These are phyloP conservation scores for Cheumatopsyche charites DNA, from an alignment of 1,140 invertebrate genomes.

Conservation along the genomic window DNA sequence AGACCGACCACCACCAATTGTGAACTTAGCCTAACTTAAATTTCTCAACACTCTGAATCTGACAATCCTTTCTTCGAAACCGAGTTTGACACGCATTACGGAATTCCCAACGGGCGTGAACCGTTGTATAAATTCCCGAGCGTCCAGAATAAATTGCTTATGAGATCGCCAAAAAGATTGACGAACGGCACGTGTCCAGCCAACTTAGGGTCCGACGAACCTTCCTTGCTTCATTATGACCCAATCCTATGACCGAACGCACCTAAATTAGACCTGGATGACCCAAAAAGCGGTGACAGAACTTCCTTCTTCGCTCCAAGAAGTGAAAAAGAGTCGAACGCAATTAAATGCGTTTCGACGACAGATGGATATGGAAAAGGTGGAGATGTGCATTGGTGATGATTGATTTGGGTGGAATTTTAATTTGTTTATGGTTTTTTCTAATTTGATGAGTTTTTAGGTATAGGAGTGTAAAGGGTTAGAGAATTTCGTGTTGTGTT, in stretches of 20 bases:
- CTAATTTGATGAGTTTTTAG: too few relatives aligned
- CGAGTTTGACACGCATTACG: not conserved
- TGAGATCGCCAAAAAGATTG: slow-evolving; percentile 16
- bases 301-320: too few relatives aligned
- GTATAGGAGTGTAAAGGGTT: too few relatives aligned
- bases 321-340: too few relatives aligned
- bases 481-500: too few relatives aligned
- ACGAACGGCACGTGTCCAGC: slow-evolving; percentile 1
- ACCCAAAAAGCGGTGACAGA: not conserved
- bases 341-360: not conserved
- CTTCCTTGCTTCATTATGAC: not conserved
- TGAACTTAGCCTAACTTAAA: too few relatives aligned
- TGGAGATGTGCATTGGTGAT: too few relatives aligned
- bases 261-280: slow-evolving; percentile 9
- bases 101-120: not conserved
- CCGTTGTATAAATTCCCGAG: slow-evolving; percentile 1
- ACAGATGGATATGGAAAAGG: not conserved
- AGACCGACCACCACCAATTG: too few relatives aligned
- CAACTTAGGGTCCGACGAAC: not conserved
- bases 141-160: slow-evolving; percentile 7
- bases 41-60: too few relatives aligned
- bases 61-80: not conserved
- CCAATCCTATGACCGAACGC: not conserved
- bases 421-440: too few relatives aligned
- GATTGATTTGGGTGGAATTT: too few relatives aligned